Evolutionary conservation across 92 coral and sea anemone genomes (phyloP).

Genomic region (Hydrozoanthus gracilis): DNA sequence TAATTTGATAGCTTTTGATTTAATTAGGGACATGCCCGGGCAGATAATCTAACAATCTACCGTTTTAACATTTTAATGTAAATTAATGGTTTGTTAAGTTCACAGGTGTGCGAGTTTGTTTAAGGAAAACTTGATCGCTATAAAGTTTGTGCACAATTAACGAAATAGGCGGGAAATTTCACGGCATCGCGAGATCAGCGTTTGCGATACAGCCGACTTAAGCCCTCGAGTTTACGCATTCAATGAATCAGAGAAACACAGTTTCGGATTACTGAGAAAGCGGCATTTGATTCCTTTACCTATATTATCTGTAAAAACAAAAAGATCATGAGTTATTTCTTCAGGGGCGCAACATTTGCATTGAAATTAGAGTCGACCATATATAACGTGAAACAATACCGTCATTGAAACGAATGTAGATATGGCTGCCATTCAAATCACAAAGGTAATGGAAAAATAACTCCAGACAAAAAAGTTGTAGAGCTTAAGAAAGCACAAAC

Average conservation of each 20-base stretch:
- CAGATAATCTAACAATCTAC: constrained; percentile 34
- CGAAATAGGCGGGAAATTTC: constrained; percentile 2
- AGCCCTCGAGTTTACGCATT: too few relatives aligned
- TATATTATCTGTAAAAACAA: neutral
- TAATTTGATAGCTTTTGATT: neutral
- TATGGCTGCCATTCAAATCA: neutral
- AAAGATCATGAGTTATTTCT: neutral
- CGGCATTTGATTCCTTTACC: too few relatives aligned
- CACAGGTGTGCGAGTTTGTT: constrained; percentile 44
- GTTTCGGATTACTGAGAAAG: too few relatives aligned
- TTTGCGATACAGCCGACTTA: neutral
- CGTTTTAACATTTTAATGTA: constrained; percentile 23
- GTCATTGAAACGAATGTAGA: neutral
- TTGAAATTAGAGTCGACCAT: constrained; percentile 30
- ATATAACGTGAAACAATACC: neutral
- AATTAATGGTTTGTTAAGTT: constrained; percentile 17
- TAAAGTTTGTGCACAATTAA: neutral
- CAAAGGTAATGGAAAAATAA: too few relatives aligned
- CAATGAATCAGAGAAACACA: too few relatives aligned
- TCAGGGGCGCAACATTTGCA: constrained; percentile 10
- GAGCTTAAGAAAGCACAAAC: too few relatives aligned
- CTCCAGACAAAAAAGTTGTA: too few relatives aligned
- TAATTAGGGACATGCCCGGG: constrained; percentile 31
- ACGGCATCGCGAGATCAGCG: neutral
- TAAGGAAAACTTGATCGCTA: constrained; percentile 13